Evolutionary conservation across 2,888 invertebrate genomes (phyloP).

Genomic region (Cephus spinipes): DNA sequence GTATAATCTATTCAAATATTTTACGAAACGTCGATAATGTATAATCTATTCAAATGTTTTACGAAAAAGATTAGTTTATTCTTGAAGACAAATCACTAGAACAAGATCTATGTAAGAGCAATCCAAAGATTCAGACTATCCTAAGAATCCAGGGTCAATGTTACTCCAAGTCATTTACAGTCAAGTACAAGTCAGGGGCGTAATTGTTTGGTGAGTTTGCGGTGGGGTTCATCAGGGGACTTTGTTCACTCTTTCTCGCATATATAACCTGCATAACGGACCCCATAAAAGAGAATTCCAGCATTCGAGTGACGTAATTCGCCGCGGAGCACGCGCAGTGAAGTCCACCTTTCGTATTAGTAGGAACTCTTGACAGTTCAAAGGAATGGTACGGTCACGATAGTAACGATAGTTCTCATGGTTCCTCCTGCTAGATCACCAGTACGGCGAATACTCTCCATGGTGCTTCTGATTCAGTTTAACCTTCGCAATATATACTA

Average conservation of each 20-base stretch:
- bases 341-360: background rate
- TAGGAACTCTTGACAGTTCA: background rate
- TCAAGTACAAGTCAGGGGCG: background rate
- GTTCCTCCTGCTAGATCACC: background rate
- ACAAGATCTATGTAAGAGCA: background rate
- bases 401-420: background rate
- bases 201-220: background rate
- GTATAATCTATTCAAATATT: background rate
- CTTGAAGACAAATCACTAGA: background rate
- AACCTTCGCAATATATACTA: background rate
- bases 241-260: background rate
- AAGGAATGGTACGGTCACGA: background rate
- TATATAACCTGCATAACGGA: background rate
- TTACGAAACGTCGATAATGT: background rate
- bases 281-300: background rate
- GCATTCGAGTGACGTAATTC: background rate
- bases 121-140: background rate
- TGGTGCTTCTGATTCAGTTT: background rate
- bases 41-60: background rate
- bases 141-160: background rate
- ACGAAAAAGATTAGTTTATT: background rate
- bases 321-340: background rate
- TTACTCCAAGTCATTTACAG: background rate
- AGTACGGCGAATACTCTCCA: background rate
- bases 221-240: background rate